These are phyloP conservation scores for Epistrophe grossulariae DNA, from an alignment of 2,888 invertebrate genomes.

Conservation along the genomic window DNA sequence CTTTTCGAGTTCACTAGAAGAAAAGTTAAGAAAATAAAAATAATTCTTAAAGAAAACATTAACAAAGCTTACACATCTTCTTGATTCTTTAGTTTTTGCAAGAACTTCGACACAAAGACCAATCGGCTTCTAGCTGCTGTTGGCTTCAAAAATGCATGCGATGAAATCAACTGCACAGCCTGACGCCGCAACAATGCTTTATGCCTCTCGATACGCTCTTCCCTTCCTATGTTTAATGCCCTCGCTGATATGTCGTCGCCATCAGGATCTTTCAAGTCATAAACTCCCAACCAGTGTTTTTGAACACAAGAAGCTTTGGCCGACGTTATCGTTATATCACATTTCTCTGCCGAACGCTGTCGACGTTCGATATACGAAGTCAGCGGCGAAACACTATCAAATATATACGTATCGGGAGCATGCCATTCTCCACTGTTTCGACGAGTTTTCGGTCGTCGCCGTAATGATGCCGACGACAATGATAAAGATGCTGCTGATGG, in stretches of 20 bases:
- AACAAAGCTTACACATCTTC: conserved; percentile 79
- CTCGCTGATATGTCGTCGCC: conserved; percentile 60
- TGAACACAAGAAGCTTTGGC: conserved; percentile 80
- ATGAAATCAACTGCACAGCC: conserved; percentile 81
- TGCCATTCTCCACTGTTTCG: conserved; percentile 82
- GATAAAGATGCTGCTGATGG: conserved; percentile 53
- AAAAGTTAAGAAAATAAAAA: conserved; percentile 9
- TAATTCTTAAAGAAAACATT: not conserved
- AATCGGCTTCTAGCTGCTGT: conserved; percentile 80
- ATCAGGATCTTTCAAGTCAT: conserved; percentile 72
- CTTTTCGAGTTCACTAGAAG: conserved; percentile 78
- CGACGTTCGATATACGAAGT: conserved; percentile 69
- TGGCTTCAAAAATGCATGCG: conserved; percentile 80
- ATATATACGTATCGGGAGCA: conserved; percentile 85
- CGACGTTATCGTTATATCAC: conserved; percentile 74
- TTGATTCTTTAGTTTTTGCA: conserved; percentile 80
- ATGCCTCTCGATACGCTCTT: conserved; percentile 82
- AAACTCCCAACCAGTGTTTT: conserved; percentile 80
- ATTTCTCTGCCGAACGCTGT: conserved; percentile 66
- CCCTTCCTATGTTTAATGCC: conserved; percentile 78
- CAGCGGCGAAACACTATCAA: conserved; percentile 82
- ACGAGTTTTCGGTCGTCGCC: conserved; percentile 51
- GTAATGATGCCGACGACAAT: not conserved
- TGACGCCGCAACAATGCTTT: conserved; percentile 81
- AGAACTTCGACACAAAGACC: conserved; percentile 81